Base-by-base conservation (phyloP, 2,888 invertebrate species). In the Glaucopsyche alexis region DNA sequence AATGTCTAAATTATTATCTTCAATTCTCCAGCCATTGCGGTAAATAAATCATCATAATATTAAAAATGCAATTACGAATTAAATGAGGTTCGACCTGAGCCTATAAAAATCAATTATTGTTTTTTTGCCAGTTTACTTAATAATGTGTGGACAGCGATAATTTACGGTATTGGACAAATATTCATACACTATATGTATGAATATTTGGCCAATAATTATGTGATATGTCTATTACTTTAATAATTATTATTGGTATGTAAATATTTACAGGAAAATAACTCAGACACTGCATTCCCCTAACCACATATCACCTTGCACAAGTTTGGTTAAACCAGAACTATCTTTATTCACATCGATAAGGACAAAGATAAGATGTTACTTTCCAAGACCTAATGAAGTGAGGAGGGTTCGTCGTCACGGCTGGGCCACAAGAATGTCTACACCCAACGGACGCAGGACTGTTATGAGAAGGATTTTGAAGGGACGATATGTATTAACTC, bases 401-500 rank as follows among this genome's bases (percentile, higher is more conserved):
- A 95, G 93, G 80, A 93, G 97, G 79, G 93, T 97, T 1, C 94
- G 94, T 60, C 93, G 94, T 9, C 96, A 96, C 77, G 97, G 97
- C 0, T 97, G 95, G 94, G 87, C 93, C 7, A 86, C 93, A 0
- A 94, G 96, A 75, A 95, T 97, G 93, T 94, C 95, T 0, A 96
- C 96, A 0, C 90, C 91, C 0, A 90, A 83, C 66, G 97, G 97
- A 5, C 94, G 96, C n/a, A 94, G 91, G 82, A 86, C 96, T 42
- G 86, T 97, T 14, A 96, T 97, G 96, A 93, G 96, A 80, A 94
- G 96, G 78, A 94, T 97, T 77, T 89, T 97, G 2, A 96, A 96
- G 89, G 97, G 97, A 75, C 93, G 94, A 88, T 94, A 94, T 86
- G 94, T 95, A 13, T 85, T 96, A 47, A 91, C 94, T 14, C 97